These are phyloP conservation scores for Tachuris rubrigastra DNA, from an alignment of 2,113 vertebrate genomes.

Conservation along the genomic window DNA sequence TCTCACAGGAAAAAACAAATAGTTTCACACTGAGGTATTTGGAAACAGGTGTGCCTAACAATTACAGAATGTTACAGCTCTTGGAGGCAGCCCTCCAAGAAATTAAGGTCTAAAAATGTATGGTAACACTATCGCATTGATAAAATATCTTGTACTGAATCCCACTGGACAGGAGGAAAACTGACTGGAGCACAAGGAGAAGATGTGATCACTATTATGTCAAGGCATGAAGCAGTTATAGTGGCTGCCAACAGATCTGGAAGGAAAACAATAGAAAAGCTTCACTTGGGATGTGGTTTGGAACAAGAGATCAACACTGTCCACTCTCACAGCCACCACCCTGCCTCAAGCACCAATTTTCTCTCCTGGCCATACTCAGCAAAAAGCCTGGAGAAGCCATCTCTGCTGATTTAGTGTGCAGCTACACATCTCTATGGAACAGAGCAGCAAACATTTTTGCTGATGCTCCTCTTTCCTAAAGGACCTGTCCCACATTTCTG, in stretches of 20 bases:
- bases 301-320: neutral
- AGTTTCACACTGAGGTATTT: conserved; percentile 78
- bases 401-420: neutral
- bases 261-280: neutral
- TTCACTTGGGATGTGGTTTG: neutral
- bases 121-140: conserved; percentile 59
- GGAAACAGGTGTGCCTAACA: conserved; percentile 78
- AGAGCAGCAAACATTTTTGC: neutral
- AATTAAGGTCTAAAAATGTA: conserved; percentile 56
- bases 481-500: neutral
- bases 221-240: neutral
- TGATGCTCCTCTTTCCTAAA: neutral
- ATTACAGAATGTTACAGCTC: conserved; percentile 72
- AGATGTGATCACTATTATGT: conserved; percentile 18
- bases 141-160: conserved; percentile 54
- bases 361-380: neutral
- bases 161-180: conserved; percentile 27
- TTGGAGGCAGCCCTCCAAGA: conserved; percentile 65
- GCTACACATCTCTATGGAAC: neutral
- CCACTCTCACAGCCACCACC: neutral
- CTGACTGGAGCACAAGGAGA: neutral
- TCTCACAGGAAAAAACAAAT: conserved; percentile 77
- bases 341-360: rapidly evolving
- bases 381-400: neutral
- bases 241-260: neutral